Percentiles rank a stretch among this genome's conserved stretches.
phyloP scores from a whole-genome alignment of 2,888 invertebrate genomes.

The Protodeltote pygarga region DNA sequence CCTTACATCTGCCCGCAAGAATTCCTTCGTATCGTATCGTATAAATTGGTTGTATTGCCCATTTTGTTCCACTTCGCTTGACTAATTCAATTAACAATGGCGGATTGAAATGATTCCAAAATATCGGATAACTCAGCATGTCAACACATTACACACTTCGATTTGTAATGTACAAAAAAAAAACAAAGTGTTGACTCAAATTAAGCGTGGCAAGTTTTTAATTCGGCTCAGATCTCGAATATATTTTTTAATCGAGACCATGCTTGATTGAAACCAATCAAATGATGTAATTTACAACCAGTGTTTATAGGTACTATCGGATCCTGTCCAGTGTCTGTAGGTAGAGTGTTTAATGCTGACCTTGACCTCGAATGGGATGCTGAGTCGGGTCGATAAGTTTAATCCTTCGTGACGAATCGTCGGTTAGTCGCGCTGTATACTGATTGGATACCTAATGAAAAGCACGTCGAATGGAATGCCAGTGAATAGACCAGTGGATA shows the following conservation, averaged over 20 bases:
- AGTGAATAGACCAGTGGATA: slow-evolving; percentile 59
- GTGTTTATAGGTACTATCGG: slow-evolving; percentile 63
- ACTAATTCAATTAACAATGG: slow-evolving; percentile 48
- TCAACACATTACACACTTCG: slow-evolving; percentile 51
- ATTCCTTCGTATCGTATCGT: slow-evolving; percentile 1
- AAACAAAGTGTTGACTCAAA: slow-evolving; percentile 62
- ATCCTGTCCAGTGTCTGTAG: slow-evolving; percentile 55
- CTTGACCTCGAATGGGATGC: slow-evolving; percentile 66
- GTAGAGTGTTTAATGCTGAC: slow-evolving; percentile 55
- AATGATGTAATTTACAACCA: slow-evolving; percentile 79
- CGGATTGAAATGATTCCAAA: slow-evolving; percentile 36
- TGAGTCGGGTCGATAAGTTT: slow-evolving; percentile 51
- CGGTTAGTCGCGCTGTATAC: slow-evolving; percentile 68
- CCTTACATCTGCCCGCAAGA: too few relatives aligned
- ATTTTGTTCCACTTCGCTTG: slow-evolving; percentile 40
- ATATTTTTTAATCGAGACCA: slow-evolving; percentile 75
- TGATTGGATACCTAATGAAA: slow-evolving; percentile 76
- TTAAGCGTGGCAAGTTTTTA: slow-evolving; percentile 62
- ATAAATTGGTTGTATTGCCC: slow-evolving; percentile 3
- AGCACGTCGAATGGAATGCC: slow-evolving; percentile 64
- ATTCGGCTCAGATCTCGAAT: slow-evolving; percentile 59
- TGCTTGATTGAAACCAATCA: slow-evolving; percentile 83
- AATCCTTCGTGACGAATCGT: slow-evolving; percentile 80
- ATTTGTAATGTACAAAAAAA: slow-evolving; percentile 54
- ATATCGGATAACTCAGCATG: slow-evolving; percentile 49